Percentiles rank a stretch among this genome's conserved stretches.
These are phyloP conservation scores for Marronus borbonicus DNA, from an alignment of 2,888 invertebrate genomes.

Conservation along the genomic window DNA sequence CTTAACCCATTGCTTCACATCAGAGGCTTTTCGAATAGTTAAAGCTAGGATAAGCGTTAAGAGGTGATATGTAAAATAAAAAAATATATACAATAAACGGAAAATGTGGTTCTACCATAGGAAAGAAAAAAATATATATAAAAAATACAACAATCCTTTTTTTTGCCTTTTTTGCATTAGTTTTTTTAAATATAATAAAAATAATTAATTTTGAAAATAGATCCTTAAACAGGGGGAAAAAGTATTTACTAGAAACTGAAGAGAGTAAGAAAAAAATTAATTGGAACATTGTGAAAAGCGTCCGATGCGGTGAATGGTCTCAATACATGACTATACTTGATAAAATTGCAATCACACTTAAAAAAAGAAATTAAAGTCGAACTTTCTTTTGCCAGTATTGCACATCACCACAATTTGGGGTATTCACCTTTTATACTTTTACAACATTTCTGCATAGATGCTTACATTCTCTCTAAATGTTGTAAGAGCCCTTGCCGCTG, in stretches of 20 bases:
- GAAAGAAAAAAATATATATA: constrained; percentile 9
- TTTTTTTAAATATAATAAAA: not conserved
- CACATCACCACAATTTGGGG: constrained; percentile 48
- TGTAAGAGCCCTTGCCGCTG: not conserved
- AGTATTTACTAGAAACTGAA: not conserved
- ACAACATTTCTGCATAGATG: constrained; percentile 1
- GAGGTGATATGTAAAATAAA: constrained; percentile 4
- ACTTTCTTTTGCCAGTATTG: constrained; percentile 46
- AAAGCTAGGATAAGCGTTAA: constrained; percentile 10
- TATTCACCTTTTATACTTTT: constrained; percentile 13
- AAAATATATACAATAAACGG: constrained; percentile 14
- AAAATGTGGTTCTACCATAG: not conserved
- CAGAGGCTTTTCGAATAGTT: constrained; percentile 32
- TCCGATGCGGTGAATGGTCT: not conserved
- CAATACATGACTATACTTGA: not conserved
- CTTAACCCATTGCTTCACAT: constrained; percentile 25
- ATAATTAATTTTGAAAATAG: constrained; percentile 16
- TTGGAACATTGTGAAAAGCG: constrained; percentile 6
- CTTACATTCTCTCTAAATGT: not conserved
- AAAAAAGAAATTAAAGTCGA: constrained; percentile 19
- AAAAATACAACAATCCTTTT: not conserved
- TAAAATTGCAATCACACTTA: constrained; percentile 36
- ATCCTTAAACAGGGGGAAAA: not conserved
- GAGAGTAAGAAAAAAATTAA: not conserved
- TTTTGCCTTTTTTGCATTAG: constrained; percentile 15